These are phyloP conservation scores for Lutjanus erythropterus DNA, from an alignment of 2,113 vertebrate genomes.

Conservation along the genomic window DNA sequence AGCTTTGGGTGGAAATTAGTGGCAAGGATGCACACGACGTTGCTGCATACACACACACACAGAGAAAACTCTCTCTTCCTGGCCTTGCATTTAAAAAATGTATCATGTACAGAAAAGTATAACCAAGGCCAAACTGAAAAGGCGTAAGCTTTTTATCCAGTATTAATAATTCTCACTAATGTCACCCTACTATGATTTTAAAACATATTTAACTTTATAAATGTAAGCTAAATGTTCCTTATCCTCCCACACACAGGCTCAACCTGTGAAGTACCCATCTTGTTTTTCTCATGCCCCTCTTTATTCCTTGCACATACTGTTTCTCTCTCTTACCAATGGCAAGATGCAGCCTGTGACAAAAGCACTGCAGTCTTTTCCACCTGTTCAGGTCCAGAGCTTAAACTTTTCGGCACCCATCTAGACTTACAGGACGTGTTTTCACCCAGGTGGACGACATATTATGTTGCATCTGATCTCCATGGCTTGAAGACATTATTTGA, in stretches of 20 bases:
- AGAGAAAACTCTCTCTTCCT: slow-evolving; percentile 8
- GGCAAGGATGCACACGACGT: slow-evolving; percentile 23
- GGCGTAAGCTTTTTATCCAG: slow-evolving; percentile 11
- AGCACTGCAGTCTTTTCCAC: slow-evolving; percentile 51
- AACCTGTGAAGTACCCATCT: slow-evolving; percentile 52
- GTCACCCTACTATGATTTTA: slow-evolving; percentile 22
- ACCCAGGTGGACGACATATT: slow-evolving; percentile 7
- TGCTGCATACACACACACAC: neutral
- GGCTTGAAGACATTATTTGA: slow-evolving; percentile 15
- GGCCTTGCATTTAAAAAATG: slow-evolving; percentile 23
- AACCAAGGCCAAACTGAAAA: slow-evolving; percentile 38
- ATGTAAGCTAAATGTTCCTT: slow-evolving; percentile 43
- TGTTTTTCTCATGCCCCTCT: slow-evolving; percentile 45
- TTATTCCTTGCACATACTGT: slow-evolving; percentile 59
- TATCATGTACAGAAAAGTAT: slow-evolving; percentile 25
- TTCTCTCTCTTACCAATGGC: slow-evolving; percentile 40
- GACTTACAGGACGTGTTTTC: slow-evolving; percentile 29
- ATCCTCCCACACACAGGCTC: slow-evolving; percentile 42
- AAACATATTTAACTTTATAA: slow-evolving; percentile 50
- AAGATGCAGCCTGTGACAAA: slow-evolving; percentile 50
- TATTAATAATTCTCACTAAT: slow-evolving; percentile 49
- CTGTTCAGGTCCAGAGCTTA: slow-evolving; percentile 44
- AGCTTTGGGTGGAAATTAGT: slow-evolving; percentile 64
- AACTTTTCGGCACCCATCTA: slow-evolving; percentile 15
- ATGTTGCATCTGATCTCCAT: slow-evolving; percentile 19